These are phyloP conservation scores for Poecilia picta DNA, from an alignment of 2,797 vertebrate genomes.

Conservation along the genomic window DNA sequence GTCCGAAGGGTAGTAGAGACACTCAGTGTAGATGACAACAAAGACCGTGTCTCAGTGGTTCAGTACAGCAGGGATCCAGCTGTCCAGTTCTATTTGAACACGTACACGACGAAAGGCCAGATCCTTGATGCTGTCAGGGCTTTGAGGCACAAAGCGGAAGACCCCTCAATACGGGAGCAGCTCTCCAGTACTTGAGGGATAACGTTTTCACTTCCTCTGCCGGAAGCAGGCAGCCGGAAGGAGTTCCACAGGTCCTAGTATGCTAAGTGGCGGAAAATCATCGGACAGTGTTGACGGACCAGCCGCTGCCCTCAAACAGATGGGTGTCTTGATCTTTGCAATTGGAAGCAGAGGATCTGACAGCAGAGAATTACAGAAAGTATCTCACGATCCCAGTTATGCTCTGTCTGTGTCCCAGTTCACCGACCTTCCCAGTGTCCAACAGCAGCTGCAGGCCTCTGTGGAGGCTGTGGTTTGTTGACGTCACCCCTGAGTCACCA, in stretches of 20 bases:
- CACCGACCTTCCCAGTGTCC: slow-evolving; percentile 43
- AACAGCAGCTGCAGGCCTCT: slow-evolving; percentile 38
- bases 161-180: slow-evolving; percentile 57
- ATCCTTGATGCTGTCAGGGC: slow-evolving; percentile 39
- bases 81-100: slow-evolving; percentile 43
- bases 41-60: slow-evolving; percentile 63
- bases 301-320: slow-evolving; percentile 77
- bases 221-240: slow-evolving; percentile 72
- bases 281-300: slow-evolving; percentile 78
- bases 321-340: slow-evolving; percentile 75
- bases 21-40: slow-evolving; percentile 59
- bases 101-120: slow-evolving; percentile 9
- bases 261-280: slow-evolving; percentile 82
- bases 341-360: slow-evolving; percentile 64
- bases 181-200: slow-evolving; percentile 53
- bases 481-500: slow-evolving; percentile 22
- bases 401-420: slow-evolving; percentile 37
- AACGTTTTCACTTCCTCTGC: slow-evolving; percentile 28
- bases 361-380: slow-evolving; percentile 43
- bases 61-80: slow-evolving; percentile 65
- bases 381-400: slow-evolving; percentile 26
- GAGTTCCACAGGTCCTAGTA: slow-evolving; percentile 83
- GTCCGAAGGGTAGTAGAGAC: slow-evolving; percentile 27
- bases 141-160: slow-evolving; percentile 40
- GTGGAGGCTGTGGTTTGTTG: slow-evolving; percentile 37